These are phyloP conservation scores for Lithobates pipiens DNA, from an alignment of 2,797 vertebrate genomes.

Conservation along the genomic window DNA sequence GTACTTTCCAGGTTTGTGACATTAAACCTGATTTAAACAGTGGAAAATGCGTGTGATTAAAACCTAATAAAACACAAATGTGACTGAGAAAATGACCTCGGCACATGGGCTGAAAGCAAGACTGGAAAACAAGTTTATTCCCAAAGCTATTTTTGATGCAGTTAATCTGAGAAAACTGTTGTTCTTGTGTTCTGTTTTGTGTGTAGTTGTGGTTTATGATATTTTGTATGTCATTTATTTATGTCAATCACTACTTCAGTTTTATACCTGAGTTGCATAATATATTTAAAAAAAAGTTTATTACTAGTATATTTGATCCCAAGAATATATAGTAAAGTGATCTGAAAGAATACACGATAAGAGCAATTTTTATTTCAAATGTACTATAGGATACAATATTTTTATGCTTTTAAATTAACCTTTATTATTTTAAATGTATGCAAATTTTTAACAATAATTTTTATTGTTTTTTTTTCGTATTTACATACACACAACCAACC, in stretches of 20 bases:
- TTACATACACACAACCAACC: no score
- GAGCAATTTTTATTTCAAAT: not conserved
- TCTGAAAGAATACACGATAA: no score
- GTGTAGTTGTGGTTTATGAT: not conserved
- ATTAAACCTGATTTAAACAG: conserved; percentile 52
- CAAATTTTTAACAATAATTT: no score
- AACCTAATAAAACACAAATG: conserved; percentile 53
- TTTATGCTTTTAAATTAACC: not conserved
- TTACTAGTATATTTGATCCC: not conserved
- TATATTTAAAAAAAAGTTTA: not conserved
- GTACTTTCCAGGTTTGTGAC: conserved; percentile 59
- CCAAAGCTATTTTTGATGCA: not conserved
- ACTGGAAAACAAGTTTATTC: not conserved
- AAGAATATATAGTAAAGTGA: not conserved
- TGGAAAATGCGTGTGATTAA: conserved; percentile 52
- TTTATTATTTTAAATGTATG: no score
- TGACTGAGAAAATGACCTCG: conserved; percentile 48
- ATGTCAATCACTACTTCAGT: not conserved
- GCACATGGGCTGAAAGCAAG: not conserved
- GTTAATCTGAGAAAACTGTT: not conserved
- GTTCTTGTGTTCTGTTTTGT: not conserved
- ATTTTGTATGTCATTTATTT: not conserved
- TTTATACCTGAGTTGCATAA: not conserved
- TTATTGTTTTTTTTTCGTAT: no score
- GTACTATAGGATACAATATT: not conserved